Conservation (phyloP, 2,888 invertebrate genomes). For the Ceratothoa steindachneri region DNA sequence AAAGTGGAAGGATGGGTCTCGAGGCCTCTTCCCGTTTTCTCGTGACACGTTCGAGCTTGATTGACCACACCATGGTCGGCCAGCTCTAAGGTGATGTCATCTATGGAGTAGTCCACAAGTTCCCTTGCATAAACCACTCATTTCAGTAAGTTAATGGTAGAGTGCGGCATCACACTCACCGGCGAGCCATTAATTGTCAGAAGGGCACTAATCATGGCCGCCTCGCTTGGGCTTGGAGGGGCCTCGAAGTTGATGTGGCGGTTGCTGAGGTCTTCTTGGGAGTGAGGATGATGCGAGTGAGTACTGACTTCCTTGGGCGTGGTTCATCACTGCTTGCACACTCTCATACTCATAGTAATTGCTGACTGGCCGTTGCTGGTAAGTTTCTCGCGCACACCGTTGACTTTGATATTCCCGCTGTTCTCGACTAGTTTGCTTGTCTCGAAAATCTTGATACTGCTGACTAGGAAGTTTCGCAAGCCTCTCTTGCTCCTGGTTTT, state of each 20-base stretch:
- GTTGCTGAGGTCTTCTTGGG: background rate
- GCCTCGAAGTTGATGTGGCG: background rate
- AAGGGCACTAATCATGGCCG: too few species aligned
- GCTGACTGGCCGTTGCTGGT: constrained; percentile 36
- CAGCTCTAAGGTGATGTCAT: too few species aligned
- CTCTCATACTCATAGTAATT: constrained; percentile 48
- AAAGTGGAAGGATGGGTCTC: too few species aligned
- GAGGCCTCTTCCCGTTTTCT: too few species aligned
- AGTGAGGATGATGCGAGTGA: background rate
- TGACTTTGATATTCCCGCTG: constrained; percentile 44
- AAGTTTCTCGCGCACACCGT: constrained; percentile 36
- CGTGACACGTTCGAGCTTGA: too few species aligned
- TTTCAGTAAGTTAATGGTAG: too few species aligned
- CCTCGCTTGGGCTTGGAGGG: too few species aligned
- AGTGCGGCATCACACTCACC: too few species aligned
- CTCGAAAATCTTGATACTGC: constrained; percentile 46
- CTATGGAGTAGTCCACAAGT: too few species aligned
- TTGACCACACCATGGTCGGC: too few species aligned
- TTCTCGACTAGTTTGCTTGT: constrained; percentile 46
- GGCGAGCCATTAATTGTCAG: too few species aligned
- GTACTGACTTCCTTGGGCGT: constrained; percentile 24
- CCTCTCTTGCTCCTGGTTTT: constrained; percentile 46
- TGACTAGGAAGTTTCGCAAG: constrained; percentile 46
- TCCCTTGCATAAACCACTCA: too few species aligned
- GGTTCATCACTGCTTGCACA: constrained; percentile 47